phyloP scores from a whole-genome alignment of 2,797 vertebrate species.

The Tolypeutes matacus region DNA sequence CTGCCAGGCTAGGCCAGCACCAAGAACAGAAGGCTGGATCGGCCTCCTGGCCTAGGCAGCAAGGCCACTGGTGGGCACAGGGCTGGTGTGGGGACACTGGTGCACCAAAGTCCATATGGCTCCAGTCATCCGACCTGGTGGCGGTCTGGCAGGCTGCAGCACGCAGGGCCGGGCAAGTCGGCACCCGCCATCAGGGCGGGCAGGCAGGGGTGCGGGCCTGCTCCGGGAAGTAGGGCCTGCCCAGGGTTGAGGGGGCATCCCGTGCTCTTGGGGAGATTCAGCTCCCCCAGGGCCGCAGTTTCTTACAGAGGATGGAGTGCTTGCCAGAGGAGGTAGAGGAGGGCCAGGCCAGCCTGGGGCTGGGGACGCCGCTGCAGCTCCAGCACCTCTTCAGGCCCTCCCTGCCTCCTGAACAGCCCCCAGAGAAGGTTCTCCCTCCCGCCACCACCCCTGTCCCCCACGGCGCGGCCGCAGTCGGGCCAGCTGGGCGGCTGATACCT shows the following conservation, averaged over 20 bases:
- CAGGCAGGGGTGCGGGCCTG: conserved; percentile 67
- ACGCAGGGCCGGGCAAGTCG: conserved; percentile 78
- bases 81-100: conserved; percentile 62
- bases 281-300: conserved; percentile 1
- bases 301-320: not conserved
- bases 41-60: not conserved
- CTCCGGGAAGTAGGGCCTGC: conserved; percentile 58
- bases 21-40: not conserved
- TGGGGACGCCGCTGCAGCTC: not conserved
- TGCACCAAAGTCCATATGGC: conserved; percentile 62
- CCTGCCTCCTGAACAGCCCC: not conserved
- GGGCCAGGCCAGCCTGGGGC: not conserved
- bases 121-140: conserved; percentile 65
- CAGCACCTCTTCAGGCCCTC: conserved; percentile 7
- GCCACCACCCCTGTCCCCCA: not conserved
- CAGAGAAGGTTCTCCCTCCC: conserved; percentile 7
- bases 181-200: conserved; percentile 74
- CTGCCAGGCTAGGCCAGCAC: not conserved
- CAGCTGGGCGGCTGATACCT: conserved; percentile 80
- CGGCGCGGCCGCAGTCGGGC: not conserved
- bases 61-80: conserved; percentile 8
- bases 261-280: not conserved
- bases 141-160: conserved; percentile 80
- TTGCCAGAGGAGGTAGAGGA: not conserved
- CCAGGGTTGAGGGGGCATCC: conserved; percentile 27